Percentiles rank a stretch among this genome's conserved stretches.
These are phyloP conservation scores for Malthinus flaveolus DNA, from an alignment of 2,888 invertebrate species.

Conservation along the genomic window DNA sequence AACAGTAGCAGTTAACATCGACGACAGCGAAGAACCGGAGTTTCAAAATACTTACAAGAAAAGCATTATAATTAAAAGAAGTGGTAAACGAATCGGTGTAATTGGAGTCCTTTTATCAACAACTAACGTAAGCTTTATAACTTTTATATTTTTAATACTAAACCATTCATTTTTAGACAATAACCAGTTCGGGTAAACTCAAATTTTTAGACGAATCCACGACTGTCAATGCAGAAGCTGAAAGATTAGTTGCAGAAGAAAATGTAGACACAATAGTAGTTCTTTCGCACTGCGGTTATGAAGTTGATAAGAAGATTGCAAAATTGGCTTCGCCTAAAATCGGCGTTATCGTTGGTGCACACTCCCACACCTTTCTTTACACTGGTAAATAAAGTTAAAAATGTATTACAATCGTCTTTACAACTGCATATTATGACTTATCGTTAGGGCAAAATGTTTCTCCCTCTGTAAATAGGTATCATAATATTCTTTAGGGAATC, in stretches of 20 bases:
- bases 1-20: constrained; percentile 76
- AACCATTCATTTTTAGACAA: constrained; percentile 56
- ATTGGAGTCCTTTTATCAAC: constrained; percentile 75
- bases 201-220: constrained; percentile 71
- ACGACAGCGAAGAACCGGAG: constrained; percentile 66
- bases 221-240: constrained; percentile 69
- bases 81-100: constrained; percentile 71
- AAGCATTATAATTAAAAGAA: constrained; percentile 65
- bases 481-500: too few relatives aligned
- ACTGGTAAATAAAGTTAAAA: constrained; percentile 51
- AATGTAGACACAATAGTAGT: constrained; percentile 79
- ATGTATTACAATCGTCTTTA: not conserved
- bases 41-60: constrained; percentile 65
- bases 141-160: not conserved
- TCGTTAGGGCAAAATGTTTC: too few relatives aligned
- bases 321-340: constrained; percentile 65
- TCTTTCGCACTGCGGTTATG: constrained; percentile 78
- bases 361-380: constrained; percentile 79
- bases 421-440: too few relatives aligned
- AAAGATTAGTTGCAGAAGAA: constrained; percentile 60
- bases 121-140: constrained; percentile 59
- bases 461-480: too few relatives aligned
- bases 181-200: constrained; percentile 68
- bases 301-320: constrained; percentile 70
- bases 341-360: constrained; percentile 84